A percentile compares a stretch with the other conserved stretches of the same genome.
phyloP scores from a whole-genome alignment of 1,140 invertebrate species.

The Fopius arisanus region DNA sequence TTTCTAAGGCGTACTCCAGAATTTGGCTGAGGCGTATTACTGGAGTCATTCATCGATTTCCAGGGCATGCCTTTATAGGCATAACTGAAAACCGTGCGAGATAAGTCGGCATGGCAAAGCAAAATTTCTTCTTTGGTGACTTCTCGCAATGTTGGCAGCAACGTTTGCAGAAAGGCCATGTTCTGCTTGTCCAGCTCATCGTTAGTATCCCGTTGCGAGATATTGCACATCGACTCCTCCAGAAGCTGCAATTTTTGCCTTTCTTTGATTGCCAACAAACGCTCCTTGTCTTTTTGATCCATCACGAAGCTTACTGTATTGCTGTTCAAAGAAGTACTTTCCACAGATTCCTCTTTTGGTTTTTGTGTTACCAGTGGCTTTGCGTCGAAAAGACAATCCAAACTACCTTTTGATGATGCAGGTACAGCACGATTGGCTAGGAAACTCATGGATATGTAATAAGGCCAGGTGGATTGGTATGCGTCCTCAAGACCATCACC shows the following conservation, averaged over 20 bases:
- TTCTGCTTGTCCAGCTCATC: not conserved
- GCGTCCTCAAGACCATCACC: no score
- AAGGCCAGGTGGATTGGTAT: not conserved
- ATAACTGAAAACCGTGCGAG: no score
- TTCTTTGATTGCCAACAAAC: not conserved
- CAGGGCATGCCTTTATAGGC: no score
- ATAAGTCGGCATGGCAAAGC: not conserved
- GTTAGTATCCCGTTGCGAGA: not conserved
- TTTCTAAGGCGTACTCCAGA: no score
- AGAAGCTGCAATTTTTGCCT: not conserved
- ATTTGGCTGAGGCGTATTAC: no score
- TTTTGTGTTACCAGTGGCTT: not conserved
- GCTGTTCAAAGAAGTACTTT: not conserved
- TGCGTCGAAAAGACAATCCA: not conserved
- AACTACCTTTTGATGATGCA: not conserved
- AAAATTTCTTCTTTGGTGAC: not conserved
- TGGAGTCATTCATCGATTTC: no score
- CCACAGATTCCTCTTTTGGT: not conserved
- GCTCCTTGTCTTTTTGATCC: not conserved
- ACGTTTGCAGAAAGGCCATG: not conserved
- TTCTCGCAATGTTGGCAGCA: not conserved
- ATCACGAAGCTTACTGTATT: not conserved
- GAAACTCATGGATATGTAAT: not conserved
- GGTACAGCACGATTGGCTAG: not conserved
- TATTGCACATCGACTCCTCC: not conserved